Conservation (phyloP, 2,888 invertebrate genomes). For the Drosophila borealis region DNA sequence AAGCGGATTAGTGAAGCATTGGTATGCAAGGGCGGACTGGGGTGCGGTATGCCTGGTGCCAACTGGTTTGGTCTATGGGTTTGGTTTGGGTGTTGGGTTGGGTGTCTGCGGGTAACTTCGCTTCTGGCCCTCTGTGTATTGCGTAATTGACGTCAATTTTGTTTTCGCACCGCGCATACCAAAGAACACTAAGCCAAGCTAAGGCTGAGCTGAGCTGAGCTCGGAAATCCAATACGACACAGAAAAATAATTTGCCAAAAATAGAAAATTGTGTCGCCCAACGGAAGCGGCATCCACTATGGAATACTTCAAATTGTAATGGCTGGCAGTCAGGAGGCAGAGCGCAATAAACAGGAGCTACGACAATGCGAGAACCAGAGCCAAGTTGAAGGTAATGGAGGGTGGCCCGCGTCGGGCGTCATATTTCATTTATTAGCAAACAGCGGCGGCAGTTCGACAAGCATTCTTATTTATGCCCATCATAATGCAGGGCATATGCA, state of each 20-base stretch:
- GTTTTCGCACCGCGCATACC: constrained; percentile 85
- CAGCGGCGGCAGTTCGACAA: constrained; percentile 56
- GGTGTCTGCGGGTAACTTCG: constrained; percentile 13
- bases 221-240: constrained; percentile 74
- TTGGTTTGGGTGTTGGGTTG: not conserved
- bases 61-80: constrained; percentile 44
- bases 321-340: constrained; percentile 46
- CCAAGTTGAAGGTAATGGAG: constrained; percentile 20
- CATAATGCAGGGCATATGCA: constrained; percentile 84
- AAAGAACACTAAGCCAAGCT: constrained; percentile 36
- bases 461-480: constrained; percentile 78
- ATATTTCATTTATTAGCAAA: constrained; percentile 82
- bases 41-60: constrained; percentile 55
- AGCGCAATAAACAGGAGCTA: constrained; percentile 77
- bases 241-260: constrained; percentile 80
- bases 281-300: constrained; percentile 18
- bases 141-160: constrained; percentile 86
- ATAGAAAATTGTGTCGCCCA: constrained; percentile 78
- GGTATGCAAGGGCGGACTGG: constrained; percentile 49
- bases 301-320: constrained; percentile 73
- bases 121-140: constrained; percentile 71
- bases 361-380: constrained; percentile 57
- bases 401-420: constrained; percentile 65
- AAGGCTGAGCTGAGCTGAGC: constrained; percentile 8
- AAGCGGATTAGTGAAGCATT: constrained; percentile 82